Evolutionary conservation across 2,113 vertebrate genomes (phyloP).

Genomic region (Cyphomyrus plagiostoma): DNA sequence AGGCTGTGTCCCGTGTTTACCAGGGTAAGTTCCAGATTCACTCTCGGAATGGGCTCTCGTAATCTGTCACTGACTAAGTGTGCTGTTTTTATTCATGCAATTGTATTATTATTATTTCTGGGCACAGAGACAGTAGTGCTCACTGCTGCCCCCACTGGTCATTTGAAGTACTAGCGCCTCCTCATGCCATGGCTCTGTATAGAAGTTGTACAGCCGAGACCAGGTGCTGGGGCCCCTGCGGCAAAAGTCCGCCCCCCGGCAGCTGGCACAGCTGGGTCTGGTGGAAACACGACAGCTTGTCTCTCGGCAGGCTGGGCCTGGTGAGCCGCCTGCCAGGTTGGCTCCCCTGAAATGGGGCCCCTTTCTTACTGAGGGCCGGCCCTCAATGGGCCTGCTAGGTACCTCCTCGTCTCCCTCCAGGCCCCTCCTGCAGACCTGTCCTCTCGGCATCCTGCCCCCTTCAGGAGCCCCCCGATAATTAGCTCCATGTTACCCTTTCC

Average conservation of each 20-base stretch:
- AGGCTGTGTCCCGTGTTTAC: background rate
- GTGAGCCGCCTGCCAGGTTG: constrained; percentile 46
- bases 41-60: background rate
- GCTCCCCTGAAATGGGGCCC: constrained; percentile 33
- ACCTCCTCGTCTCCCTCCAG: background rate
- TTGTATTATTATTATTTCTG: background rate
- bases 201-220: background rate
- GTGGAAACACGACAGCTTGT: constrained; percentile 61
- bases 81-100: background rate
- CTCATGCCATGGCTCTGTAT: background rate
- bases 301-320: constrained; percentile 51
- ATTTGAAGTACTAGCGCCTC: background rate
- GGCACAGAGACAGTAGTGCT: background rate
- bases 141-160: background rate
- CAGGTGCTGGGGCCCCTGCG: background rate
- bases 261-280: constrained; percentile 32
- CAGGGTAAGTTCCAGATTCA: background rate
- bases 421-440: background rate
- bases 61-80: background rate
- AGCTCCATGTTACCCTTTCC: background rate
- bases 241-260: background rate
- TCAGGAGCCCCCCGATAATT: constrained; percentile 10
- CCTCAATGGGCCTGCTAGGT: background rate
- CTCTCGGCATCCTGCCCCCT: background rate
- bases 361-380: background rate